Evolutionary conservation across 2,113 vertebrate species (phyloP), one percentile per base, ranked within the genome.

Genomic region (Brachionichthys hirsutus): DNA sequence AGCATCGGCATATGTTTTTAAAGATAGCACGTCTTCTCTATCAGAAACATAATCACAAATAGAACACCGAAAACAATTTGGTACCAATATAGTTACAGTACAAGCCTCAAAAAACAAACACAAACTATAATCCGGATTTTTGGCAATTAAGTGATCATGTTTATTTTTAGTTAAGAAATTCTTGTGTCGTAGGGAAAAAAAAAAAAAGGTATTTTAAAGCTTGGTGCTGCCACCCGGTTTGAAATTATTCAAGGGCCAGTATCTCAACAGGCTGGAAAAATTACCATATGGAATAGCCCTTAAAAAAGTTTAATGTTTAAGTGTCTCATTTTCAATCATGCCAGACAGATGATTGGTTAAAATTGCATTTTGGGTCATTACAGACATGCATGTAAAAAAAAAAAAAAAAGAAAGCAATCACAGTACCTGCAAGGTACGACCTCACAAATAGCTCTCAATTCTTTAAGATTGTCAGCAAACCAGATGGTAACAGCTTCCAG

Each of bases 1-100:
- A 86, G 90, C 89, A 91, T 93, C 92, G 89, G 88, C 70, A 86
- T 91, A 91, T 88, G 88, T 84, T 85, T 74, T 68, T 64, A 91
- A 90, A 91, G 78, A 85, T 84, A 88, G 81, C 88, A 89, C 79
- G 76, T 87, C 65, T 88, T 81, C 70, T 89, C 80, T 86, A 86
- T 86, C 70, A 81, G 82, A 76, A 87, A 89, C 77, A 60, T 62
- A 86, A 78, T 75, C 78, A 89, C 84, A 81, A n/a, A 78, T 85
- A 54, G 49, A 87, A 89, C 86, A 89, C 81, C 90, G 78, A 85
- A n/a, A 87, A 85, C 80, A 66, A 77, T 89, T 89, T 83, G 76
- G 81, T 87, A 83, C 80, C 86, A 77, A 88, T 86, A 82, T 81
- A 76, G 88, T 76, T 86, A 88, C 80, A 86, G 77, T 85, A 86